A percentile compares a stretch with the other conserved stretches of the same genome.
phyloP scores from a whole-genome alignment of 2,888 invertebrate genomes.

The Andricus curvator region DNA sequence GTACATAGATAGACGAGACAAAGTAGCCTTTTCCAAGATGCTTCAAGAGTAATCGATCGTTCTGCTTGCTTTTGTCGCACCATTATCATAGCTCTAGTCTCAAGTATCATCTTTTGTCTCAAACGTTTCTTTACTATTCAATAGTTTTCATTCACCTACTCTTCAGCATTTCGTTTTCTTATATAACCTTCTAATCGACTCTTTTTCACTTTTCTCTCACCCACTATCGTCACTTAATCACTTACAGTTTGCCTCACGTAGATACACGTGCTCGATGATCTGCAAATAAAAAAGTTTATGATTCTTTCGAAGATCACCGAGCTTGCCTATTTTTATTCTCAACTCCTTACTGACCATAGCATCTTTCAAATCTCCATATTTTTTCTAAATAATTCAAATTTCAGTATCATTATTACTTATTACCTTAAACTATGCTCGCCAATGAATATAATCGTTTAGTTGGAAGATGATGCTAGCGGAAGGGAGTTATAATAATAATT shows the following conservation, averaged over 20 bases:
- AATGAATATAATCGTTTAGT: background rate
- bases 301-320: background rate
- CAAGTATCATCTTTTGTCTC: conserved; percentile 20
- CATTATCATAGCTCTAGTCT: conserved; percentile 39
- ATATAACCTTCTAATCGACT: conserved; percentile 6
- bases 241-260: background rate
- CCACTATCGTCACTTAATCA: background rate
- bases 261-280: background rate
- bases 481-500: background rate
- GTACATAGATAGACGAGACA: conserved; percentile 74
- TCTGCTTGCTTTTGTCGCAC: conserved; percentile 40
- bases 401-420: too few species aligned
- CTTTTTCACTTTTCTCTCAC: conserved; percentile 8
- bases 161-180: conserved; percentile 20
- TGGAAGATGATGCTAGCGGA: background rate
- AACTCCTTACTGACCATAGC: background rate
- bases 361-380: background rate
- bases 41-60: conserved; percentile 40
- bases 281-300: background rate
- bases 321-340: background rate
- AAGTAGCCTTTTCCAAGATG: conserved; percentile 41
- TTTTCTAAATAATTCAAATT: background rate
- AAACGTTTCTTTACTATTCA: conserved; percentile 20
- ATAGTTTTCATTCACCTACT: conserved; percentile 28
- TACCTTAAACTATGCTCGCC: too few species aligned